Evolutionary conservation across 2,797 vertebrate species (phyloP), one percentile per base, ranked within the genome.

Genomic region (Diplodus puntazzo): DNA sequence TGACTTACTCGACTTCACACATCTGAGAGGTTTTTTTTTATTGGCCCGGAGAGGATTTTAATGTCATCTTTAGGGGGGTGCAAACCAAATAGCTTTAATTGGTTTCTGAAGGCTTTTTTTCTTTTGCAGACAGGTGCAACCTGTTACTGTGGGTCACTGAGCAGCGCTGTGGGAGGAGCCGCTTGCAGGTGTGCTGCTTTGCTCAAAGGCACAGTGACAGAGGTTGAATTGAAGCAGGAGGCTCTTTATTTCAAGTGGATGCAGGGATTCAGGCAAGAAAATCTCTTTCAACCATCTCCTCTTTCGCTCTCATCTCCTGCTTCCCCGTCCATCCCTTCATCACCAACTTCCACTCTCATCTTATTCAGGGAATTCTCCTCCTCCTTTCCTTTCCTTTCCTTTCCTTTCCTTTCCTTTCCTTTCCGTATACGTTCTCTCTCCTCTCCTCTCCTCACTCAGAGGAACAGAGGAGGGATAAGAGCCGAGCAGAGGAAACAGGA

Each of bases 1-100:
- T n/a, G 46, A 84, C 63, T 60, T 64, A 25, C 25, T 25, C 3
- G 9, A 18, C 50, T 55, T 69, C 79, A n/a, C 46, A 53, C 45
- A 63, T 53, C 49, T 13, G 1, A 25, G 42, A 27, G 25, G 30
- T 3, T 39, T 10, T 17, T 49, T 52, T 75, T 64, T 70, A 86
- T 52, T 21, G 25, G 30, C 63, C 72, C 1, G 66, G 20, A 18
- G 73, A 73, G 3, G 69, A 52, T 74, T 81, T 61, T 81, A 65
- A 83, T 50, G 23, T 54, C 9, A 0, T 30, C 67, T 57, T 77
- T 46, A 72, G 21, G 14, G 11, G 34, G 8, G 8, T 9, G 21
- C 11, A 72, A 25, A 67, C 17, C 43, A 12, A 73, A 39, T 0
- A 1, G 20, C 11, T 65, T 72, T 42, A 16, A 70, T 75, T 69